A percentile compares a stretch with the other conserved stretches of the same genome.
phyloP scores from a whole-genome alignment of 1,140 invertebrate species.

The Luehdorfia chinensis region DNA sequence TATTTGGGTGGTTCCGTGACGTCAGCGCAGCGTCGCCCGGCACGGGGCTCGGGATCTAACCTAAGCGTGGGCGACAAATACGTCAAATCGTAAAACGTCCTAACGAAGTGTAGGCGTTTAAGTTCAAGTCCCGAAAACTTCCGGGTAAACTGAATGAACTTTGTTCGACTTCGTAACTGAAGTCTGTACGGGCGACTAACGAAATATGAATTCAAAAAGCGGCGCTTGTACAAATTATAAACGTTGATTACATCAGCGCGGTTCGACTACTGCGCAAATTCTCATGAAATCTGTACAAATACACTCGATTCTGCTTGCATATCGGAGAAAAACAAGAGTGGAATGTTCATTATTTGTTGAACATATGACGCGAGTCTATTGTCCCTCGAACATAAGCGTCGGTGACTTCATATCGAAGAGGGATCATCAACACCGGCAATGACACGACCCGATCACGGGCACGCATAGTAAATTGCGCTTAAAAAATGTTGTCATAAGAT shows the following conservation, averaged over 20 bases:
- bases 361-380: slow-evolving; percentile 44
- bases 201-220: neutral
- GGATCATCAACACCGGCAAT: slow-evolving; percentile 41
- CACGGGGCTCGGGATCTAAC: too few species aligned
- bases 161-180: slow-evolving; percentile 23
- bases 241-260: slow-evolving; percentile 43
- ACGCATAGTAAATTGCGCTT: slow-evolving; percentile 26
- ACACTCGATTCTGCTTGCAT: slow-evolving; percentile 38
- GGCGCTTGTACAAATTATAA: slow-evolving; percentile 8
- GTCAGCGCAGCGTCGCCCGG: too few species aligned
- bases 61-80: too few species aligned
- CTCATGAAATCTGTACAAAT: slow-evolving; percentile 63
- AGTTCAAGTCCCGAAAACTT: slow-evolving; percentile 25
- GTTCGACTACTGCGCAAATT: slow-evolving; percentile 56
- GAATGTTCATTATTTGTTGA: slow-evolving; percentile 44
- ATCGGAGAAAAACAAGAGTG: slow-evolving; percentile 44
- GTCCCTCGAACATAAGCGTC: slow-evolving; percentile 37
- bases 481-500: slow-evolving; percentile 19
- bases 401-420: slow-evolving; percentile 46
- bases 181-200: too few species aligned
- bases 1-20: slow-evolving; percentile 31
- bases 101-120: slow-evolving; percentile 24
- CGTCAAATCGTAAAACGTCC: neutral
- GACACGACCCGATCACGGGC: slow-evolving; percentile 37
- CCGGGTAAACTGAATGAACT: slow-evolving; percentile 16